Base-by-base conservation (phyloP, 2,113 vertebrate genomes). In the Machaerirhynchus nigripectus region DNA sequence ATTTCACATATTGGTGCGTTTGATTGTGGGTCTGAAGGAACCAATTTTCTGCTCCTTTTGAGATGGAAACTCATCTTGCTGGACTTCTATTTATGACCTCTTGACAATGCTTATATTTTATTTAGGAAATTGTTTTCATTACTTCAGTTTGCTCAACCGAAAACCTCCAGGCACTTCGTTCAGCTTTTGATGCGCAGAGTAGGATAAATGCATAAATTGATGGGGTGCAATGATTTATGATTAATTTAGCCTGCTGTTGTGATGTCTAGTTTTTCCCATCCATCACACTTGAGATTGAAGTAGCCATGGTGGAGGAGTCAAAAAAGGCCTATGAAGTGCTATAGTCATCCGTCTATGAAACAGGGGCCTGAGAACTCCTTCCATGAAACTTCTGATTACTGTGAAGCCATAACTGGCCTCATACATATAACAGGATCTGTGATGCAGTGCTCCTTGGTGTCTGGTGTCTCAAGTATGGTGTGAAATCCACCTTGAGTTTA, bases 71-170 rank as follows among this genome's bases (percentile, higher is more conserved):
- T 79, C 75, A 69, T 95, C 80, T 94, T 90, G 37, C 77, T 89
- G 95, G 93, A 90, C 83, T 94, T 94, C 49, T 89, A 53, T 71
- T 97, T 95, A 91, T 13, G 40, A 91, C 73, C 84, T 82, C 92
- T 92, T 94, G 95, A 93, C 82, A 95, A 68, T 60, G 80, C 69
- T 90, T 95, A 23, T 74, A 56, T 96, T 94, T 95, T 89, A 90
- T 90, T 95, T 93, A 94, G 80, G 69, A 94, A 92, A 93, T 92
- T 82, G 83, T 93, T 96, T 93, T 90, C 88, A 84, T 95, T 95
- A 80, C 50, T 93, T 90, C 76, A 87, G 73, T 87, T 75, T 90
- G 33, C 69, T 96, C 83, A 96, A 69, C 86, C 95, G 95, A 90
- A 93, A 92, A 84, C 20, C 49, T 88, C n/a, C 73, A 90, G 31